Evolutionary conservation across 1,140 invertebrate genomes (phyloP), one percentile per base, ranked within the genome.

Genomic region (Zaprionus africanus): DNA sequence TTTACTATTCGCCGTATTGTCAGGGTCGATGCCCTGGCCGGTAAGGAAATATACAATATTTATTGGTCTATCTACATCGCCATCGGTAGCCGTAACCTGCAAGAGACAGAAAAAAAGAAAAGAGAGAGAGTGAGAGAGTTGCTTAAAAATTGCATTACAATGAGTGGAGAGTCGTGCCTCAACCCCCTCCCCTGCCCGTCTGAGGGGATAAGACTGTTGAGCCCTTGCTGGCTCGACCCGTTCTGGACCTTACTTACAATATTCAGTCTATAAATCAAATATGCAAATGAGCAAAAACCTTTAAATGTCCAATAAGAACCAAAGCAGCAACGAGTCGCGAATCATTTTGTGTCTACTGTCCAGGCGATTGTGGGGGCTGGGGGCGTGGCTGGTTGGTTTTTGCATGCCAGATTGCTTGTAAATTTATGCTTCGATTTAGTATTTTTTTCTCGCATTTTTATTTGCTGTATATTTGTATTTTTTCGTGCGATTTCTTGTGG

Each of bases 21-120:
- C 94, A 61, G 95, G 93, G 81, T 95, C 94, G 69, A 96, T 95
- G 62, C 95, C 95, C 92, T 96, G 95, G 24, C 96, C 96, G 51
- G 95, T 96, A 58, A 96, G 93, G 87, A 94, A 95, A 93, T 96
- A 97, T 58, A 95, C 94, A 90, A 97, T 96, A 72, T 95, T 94
- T 78, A 95, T 95, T 76, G 94, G 94, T 67, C 95, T 93, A 91
- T 95, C 95, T 75, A 94, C 94, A 93, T 96, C 95, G 66, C 95
- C 95, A 85, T 96, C 95, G 65, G 94, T 96, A 68, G 95, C 91
- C 53, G 91, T 92, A 80, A 92, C 91, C 91, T 92, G 84, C 24
- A 76, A 78, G 19, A 70, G 94, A 68, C 93, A 53, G 95, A 94
- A 94, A 94, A 15, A 15, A 9, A 15, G 17, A 58, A 22, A 2